Conservation (phyloP, 2,797 vertebrate species). For the Sebastes wilsoni region DNA sequence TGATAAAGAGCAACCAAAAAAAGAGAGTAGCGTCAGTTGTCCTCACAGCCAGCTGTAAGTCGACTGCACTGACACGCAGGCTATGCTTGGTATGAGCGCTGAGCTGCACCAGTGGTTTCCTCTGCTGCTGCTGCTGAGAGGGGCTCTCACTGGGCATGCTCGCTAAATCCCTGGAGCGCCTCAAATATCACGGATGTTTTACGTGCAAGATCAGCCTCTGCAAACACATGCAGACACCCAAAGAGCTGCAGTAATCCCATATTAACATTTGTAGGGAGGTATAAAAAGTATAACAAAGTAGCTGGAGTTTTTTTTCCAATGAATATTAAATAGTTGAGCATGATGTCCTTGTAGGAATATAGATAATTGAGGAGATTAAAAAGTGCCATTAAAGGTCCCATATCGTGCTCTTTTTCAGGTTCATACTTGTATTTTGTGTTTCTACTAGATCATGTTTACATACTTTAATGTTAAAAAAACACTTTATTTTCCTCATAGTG, state of each 20-base stretch:
- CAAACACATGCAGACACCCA: constrained; percentile 39
- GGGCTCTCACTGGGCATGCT: constrained; percentile 82
- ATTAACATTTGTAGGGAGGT: neutral
- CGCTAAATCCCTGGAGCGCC: constrained; percentile 82
- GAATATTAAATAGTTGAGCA: constrained; percentile 3
- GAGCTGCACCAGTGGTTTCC: constrained; percentile 78
- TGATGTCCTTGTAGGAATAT: neutral
- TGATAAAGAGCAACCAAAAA: constrained; percentile 27
- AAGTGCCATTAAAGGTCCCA: constrained; percentile 6
- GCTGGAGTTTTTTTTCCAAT: neutral
- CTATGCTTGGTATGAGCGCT: constrained; percentile 86
- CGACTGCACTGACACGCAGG: constrained; percentile 90
- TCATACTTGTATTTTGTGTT: too few species aligned
- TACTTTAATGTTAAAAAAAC: too few species aligned
- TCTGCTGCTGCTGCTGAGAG: constrained; percentile 57
- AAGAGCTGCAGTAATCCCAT: constrained; percentile 1
- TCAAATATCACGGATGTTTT: constrained; percentile 88
- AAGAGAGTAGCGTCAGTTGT: constrained; percentile 79
- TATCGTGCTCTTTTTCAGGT: too few species aligned
- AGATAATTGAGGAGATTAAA: neutral
- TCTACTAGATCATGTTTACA: too few species aligned
- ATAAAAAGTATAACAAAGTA: neutral
- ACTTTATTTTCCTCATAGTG: too few species aligned
- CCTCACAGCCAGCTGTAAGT: constrained; percentile 96
- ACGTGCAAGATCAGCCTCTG: constrained; percentile 83